These are phyloP conservation scores for Orthonychiurus folsomi DNA, from an alignment of 2,888 invertebrate genomes.

Conservation along the genomic window DNA sequence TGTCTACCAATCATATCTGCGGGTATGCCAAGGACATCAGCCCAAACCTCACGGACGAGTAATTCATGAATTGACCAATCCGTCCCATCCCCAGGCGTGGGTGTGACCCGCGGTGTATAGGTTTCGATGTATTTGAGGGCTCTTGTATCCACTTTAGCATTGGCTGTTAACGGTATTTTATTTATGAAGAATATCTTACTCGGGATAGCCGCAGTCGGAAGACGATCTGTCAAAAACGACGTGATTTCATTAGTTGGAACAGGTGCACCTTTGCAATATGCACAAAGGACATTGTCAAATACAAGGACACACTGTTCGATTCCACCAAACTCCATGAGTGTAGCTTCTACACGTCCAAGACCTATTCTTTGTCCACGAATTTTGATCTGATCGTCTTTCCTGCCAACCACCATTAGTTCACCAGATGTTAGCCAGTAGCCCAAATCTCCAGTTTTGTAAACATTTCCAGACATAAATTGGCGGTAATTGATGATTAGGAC, in stretches of 20 bases:
- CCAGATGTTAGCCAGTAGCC: constrained; percentile 11
- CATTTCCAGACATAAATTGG: too few relatives aligned
- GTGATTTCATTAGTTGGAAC: too few relatives aligned
- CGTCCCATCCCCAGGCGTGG: background rate
- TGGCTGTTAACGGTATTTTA: too few relatives aligned
- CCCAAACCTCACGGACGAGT: background rate
- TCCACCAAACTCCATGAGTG: background rate
- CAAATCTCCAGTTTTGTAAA: constrained; percentile 17
- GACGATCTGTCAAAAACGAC: background rate
- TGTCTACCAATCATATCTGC: background rate
- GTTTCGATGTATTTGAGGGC: background rate
- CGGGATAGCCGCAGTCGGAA: background rate
- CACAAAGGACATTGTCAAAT: too few relatives aligned
- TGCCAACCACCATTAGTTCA: constrained; percentile 2
- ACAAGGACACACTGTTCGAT: too few relatives aligned
- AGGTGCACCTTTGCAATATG: too few relatives aligned
- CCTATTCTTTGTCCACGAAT: constrained; percentile 79
- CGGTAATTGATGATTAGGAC: too few relatives aligned
- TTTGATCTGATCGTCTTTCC: constrained; percentile 73
- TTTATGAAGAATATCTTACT: background rate
- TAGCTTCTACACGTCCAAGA: constrained; percentile 70
- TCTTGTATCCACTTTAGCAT: background rate
- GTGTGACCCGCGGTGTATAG: background rate
- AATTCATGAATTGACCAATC: background rate
- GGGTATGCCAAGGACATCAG: background rate